These are phyloP conservation scores for Trigoniulus corallinus DNA, from an alignment of 1,140 invertebrate genomes.

Conservation along the genomic window DNA sequence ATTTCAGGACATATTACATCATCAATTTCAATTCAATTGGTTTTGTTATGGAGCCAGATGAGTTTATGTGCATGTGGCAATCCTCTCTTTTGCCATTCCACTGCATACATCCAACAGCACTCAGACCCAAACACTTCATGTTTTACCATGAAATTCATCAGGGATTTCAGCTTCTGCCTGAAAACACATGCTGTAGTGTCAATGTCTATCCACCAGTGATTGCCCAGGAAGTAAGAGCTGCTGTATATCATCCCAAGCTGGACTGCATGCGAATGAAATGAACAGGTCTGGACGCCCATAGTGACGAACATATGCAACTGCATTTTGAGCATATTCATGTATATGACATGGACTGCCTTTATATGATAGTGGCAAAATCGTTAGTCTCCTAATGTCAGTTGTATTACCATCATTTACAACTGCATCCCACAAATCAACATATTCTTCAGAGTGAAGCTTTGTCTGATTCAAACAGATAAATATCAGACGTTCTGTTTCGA, in stretches of 20 bases:
- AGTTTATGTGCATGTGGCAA: slow-evolving; percentile 11
- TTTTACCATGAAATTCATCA: slow-evolving; percentile 7
- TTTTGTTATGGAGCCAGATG: slow-evolving; percentile 10
- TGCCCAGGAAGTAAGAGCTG: neutral
- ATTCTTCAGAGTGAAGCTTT: slow-evolving; percentile 14
- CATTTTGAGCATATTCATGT: slow-evolving; percentile 7
- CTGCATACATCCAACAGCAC: slow-evolving; percentile 6
- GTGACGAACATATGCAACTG: slow-evolving; percentile 6
- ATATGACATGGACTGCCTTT: slow-evolving; percentile 4
- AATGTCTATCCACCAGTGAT: neutral
- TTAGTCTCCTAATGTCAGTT: neutral
- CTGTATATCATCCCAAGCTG: slow-evolving; percentile 23
- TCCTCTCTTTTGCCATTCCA: slow-evolving; percentile 10
- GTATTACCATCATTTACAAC: neutral
- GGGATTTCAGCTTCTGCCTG: slow-evolving; percentile 5
- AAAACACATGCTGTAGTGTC: slow-evolving; percentile 5
- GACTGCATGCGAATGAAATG: slow-evolving; percentile 19
- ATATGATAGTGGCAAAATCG: neutral
- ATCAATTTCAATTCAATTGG: slow-evolving; percentile 9
- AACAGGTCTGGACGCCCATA: slow-evolving; percentile 5
- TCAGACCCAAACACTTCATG: slow-evolving; percentile 12
- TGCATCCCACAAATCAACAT: slow-evolving; percentile 11
- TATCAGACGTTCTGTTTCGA: slow-evolving; percentile 19
- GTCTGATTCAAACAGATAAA: slow-evolving; percentile 17
- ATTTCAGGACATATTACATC: slow-evolving; percentile 11